Evolutionary conservation across 2,888 invertebrate genomes (phyloP).

Genomic region (Boloria euphrosyne): DNA sequence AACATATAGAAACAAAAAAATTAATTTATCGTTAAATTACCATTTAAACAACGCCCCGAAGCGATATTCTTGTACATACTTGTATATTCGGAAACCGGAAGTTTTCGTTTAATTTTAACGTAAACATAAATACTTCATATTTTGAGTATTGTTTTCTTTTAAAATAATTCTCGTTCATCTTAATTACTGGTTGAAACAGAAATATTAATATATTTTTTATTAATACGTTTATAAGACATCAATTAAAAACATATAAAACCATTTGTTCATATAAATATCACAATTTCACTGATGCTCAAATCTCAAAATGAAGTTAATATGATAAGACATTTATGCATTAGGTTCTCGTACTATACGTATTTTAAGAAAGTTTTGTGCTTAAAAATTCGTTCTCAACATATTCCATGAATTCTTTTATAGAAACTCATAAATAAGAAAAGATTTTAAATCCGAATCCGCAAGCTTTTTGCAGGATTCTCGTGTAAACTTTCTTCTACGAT

Average conservation of each 20-base stretch:
- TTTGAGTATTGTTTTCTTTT: slow-evolving; percentile 1
- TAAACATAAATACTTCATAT: slow-evolving; percentile 4
- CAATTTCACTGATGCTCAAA: not conserved
- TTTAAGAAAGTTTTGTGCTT: slow-evolving; percentile 28
- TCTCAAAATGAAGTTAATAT: slow-evolving; percentile 13
- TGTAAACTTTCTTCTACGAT: slow-evolving; percentile 11
- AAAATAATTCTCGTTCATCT: not conserved
- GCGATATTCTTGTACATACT: not conserved
- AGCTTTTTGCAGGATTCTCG: slow-evolving; percentile 15
- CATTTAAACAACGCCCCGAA: slow-evolving; percentile 7
- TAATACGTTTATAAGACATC: no score
- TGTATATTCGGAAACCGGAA: not conserved
- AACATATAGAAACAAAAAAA: slow-evolving; percentile 13
- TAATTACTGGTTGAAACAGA: not conserved
- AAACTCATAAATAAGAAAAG: slow-evolving; percentile 37
- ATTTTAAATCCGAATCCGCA: slow-evolving; percentile 23
- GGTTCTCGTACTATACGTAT: slow-evolving; percentile 7
- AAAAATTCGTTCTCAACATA: slow-evolving; percentile 35
- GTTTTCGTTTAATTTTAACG: slow-evolving; percentile 1
- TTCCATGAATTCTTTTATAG: slow-evolving; percentile 37
- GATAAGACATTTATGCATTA: slow-evolving; percentile 29
- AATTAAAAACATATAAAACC: no score
- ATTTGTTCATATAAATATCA: no score
- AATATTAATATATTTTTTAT: no score
- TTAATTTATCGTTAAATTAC: slow-evolving; percentile 11